Conservation (phyloP, 1,140 invertebrate genomes). For the Palaemon carinicauda region DNA sequence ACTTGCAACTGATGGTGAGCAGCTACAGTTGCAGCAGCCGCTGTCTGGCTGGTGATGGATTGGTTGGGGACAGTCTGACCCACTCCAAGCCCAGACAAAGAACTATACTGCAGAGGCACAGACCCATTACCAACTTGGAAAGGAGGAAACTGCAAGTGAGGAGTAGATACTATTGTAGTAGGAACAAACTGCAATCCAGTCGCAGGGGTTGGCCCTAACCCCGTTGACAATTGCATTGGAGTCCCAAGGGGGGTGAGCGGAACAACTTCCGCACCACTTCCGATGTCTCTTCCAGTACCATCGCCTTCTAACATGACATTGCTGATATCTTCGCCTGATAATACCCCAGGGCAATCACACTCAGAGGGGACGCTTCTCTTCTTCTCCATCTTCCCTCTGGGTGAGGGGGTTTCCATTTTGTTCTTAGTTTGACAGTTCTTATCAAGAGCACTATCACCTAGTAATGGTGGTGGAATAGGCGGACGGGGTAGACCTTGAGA, state of each 20-base stretch:
- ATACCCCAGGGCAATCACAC: slow-evolving; percentile 54
- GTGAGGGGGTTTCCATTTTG: slow-evolving; percentile 24
- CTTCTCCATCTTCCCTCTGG: slow-evolving; percentile 54
- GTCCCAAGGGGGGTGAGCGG: slow-evolving; percentile 33
- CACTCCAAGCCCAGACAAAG: slow-evolving; percentile 34
- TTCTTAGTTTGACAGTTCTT: slow-evolving; percentile 38
- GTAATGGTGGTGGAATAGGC: slow-evolving; percentile 28
- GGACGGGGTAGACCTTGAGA: slow-evolving; percentile 50
- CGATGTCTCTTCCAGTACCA: slow-evolving; percentile 7
- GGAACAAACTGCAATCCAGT: slow-evolving; percentile 52
- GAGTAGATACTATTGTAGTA: slow-evolving; percentile 45
- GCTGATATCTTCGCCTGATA: slow-evolving; percentile 46
- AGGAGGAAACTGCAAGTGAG: slow-evolving; percentile 52
- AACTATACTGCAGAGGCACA: slow-evolving; percentile 50
- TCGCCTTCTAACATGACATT: slow-evolving; percentile 19
- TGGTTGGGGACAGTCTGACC: slow-evolving; percentile 42
- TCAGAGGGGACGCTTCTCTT: slow-evolving; percentile 56
- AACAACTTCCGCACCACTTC: slow-evolving; percentile 33
- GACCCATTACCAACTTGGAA: slow-evolving; percentile 51
- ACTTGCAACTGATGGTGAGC: slow-evolving; percentile 58
- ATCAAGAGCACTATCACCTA: slow-evolving; percentile 32
- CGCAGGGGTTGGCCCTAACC: slow-evolving; percentile 42
- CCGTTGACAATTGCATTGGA: slow-evolving; percentile 50
- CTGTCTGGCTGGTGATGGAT: slow-evolving; percentile 47
- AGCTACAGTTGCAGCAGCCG: slow-evolving; percentile 63